Conservation (phyloP, 2,797 vertebrate species). For the Lacerta viridis region DNA sequence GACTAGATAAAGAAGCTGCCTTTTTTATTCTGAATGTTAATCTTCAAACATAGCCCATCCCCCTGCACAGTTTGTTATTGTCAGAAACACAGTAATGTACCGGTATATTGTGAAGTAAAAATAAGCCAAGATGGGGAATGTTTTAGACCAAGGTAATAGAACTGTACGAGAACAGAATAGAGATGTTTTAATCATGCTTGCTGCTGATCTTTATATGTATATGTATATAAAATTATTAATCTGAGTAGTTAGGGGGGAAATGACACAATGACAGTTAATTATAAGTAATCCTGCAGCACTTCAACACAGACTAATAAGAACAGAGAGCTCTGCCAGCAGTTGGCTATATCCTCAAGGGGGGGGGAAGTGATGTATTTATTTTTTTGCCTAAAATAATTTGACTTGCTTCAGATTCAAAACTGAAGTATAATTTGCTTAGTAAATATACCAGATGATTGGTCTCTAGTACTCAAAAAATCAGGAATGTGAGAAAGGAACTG, state of each 20-base stretch:
- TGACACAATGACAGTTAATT: slow-evolving; percentile 72
- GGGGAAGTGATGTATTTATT: background rate
- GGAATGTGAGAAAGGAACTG: background rate
- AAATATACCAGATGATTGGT: background rate
- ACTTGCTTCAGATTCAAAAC: slow-evolving; percentile 47
- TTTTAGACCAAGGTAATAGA: slow-evolving; percentile 37
- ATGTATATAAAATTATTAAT: slow-evolving; percentile 10
- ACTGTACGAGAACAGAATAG: slow-evolving; percentile 43
- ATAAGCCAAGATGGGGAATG: slow-evolving; percentile 32
- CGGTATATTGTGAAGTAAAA: background rate
- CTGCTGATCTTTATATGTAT: slow-evolving; percentile 20
- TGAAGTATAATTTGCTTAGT: background rate
- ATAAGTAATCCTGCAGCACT: slow-evolving; percentile 68
- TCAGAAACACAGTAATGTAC: slow-evolving; percentile 28
- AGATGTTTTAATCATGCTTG: slow-evolving; percentile 52
- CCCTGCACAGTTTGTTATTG: slow-evolving; percentile 35
- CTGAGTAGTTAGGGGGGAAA: slow-evolving; percentile 41
- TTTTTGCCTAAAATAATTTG: slow-evolving; percentile 59
- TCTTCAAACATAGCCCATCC: slow-evolving; percentile 39
- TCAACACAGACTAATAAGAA: slow-evolving; percentile 63
- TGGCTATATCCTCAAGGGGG: slow-evolving; percentile 58
- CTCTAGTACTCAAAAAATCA: slow-evolving; percentile 39
- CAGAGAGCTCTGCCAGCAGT: slow-evolving; percentile 54
- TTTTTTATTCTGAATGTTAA: slow-evolving; percentile 65
- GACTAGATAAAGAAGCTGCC: slow-evolving; percentile 46